These are phyloP conservation scores for Xanthia togata DNA, from an alignment of 2,888 invertebrate species.

Conservation along the genomic window DNA sequence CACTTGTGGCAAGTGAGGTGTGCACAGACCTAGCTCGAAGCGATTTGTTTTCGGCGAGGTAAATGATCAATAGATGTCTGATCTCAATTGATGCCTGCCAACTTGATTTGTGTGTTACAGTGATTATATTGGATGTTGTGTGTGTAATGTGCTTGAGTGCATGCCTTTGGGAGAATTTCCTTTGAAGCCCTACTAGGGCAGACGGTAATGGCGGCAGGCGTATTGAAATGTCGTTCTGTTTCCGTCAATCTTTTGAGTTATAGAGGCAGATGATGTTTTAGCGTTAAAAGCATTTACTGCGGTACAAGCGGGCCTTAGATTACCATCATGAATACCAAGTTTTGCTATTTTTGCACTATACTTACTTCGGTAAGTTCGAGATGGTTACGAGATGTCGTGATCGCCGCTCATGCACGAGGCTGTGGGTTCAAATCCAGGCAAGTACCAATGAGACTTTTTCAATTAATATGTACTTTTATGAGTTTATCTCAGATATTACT, in stretches of 20 bases:
- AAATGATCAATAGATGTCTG: slow-evolving; percentile 12
- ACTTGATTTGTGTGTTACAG: background rate
- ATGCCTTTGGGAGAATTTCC: background rate
- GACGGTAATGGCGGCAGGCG: too few species aligned
- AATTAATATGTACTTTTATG: too few species aligned
- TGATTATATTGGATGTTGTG: background rate
- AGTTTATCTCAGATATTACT: too few species aligned
- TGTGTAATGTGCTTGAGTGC: background rate
- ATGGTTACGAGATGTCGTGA: too few species aligned
- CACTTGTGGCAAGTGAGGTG: slow-evolving; percentile 26
- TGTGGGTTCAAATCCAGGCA: too few species aligned
- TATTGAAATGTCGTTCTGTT: background rate
- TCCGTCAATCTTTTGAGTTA: background rate
- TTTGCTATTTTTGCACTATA: background rate
- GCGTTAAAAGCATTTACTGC: background rate
- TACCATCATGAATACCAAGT: background rate
- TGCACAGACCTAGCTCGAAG: background rate
- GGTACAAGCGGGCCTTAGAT: background rate
- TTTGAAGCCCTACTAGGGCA: background rate
- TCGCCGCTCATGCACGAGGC: too few species aligned
- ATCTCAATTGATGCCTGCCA: background rate
- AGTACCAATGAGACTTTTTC: too few species aligned
- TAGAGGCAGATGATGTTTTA: background rate
- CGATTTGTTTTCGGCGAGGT: background rate
- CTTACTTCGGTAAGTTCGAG: too few species aligned